Conservation (phyloP, 37 sponge, comb jelly and placozoan species). For the Mnemiopsis leidyi region DNA sequence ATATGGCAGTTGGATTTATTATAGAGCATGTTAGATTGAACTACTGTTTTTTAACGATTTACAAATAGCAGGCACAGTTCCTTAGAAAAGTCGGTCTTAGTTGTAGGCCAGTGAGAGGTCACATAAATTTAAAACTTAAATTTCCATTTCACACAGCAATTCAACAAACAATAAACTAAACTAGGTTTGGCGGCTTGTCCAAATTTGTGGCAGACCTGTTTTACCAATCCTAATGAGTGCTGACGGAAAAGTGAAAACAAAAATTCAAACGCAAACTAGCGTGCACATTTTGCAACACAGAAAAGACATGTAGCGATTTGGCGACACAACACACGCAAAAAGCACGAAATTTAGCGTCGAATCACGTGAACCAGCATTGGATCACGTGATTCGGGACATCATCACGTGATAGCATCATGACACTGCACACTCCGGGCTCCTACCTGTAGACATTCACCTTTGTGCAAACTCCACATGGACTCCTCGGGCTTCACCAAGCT, state of each 20-base stretch:
- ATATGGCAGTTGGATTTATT: no score
- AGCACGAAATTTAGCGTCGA: neutral
- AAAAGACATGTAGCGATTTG: neutral
- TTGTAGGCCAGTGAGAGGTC: no score
- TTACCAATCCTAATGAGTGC: no score
- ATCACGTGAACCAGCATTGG: neutral
- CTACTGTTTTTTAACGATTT: no score
- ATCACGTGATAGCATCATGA: neutral
- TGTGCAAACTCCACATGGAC: conserved; percentile 92
- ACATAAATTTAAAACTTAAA: no score
- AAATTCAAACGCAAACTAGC: neutral
- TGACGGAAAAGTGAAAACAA: neutral
- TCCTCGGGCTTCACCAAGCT: conserved; percentile 79
- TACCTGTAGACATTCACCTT: conserved; percentile 43
- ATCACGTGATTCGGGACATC: neutral
- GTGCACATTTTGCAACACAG: neutral
- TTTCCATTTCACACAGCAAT: no score
- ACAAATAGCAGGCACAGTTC: no score
- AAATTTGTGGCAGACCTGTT: no score
- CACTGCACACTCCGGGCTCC: neutral
- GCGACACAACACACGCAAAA: neutral
- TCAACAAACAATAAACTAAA: no score
- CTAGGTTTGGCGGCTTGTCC: no score
- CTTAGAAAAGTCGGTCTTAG: no score
- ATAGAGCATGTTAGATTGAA: no score